Evolutionary conservation across 2,797 vertebrate species (phyloP).

Genomic region (Semaprochilodus insignis): DNA sequence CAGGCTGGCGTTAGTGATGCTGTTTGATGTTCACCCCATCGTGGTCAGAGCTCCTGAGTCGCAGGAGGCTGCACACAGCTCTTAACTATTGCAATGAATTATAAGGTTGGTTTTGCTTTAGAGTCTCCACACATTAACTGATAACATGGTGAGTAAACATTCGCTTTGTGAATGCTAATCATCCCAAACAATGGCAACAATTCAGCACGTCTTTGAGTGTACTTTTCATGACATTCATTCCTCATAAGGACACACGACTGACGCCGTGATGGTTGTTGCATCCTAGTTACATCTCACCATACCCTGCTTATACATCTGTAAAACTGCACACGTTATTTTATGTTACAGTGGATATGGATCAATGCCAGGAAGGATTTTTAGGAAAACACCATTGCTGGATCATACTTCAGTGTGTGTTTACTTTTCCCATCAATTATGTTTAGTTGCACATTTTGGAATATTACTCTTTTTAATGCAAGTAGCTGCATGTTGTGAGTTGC

Average conservation of each 20-base stretch:
- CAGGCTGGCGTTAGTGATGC: conserved; percentile 48
- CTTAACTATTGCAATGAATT: conserved; percentile 7
- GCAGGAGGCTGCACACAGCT: conserved; percentile 7
- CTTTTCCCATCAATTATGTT: background rate
- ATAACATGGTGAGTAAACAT: background rate
- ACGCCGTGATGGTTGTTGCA: background rate
- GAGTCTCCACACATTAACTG: conserved; percentile 4
- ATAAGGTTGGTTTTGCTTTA: conserved; percentile 24
- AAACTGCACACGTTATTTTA: background rate
- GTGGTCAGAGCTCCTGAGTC: conserved; percentile 36
- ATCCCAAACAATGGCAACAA: background rate
- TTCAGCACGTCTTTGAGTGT: background rate
- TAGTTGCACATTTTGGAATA: no score
- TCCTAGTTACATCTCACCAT: background rate
- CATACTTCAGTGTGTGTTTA: background rate
- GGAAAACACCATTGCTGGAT: background rate
- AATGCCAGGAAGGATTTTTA: background rate
- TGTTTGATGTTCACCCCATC: conserved; percentile 56
- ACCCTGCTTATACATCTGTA: background rate
- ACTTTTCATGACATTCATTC: conserved; percentile 24
- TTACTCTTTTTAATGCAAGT: no score
- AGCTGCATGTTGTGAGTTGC: no score
- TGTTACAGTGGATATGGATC: background rate
- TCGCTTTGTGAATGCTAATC: background rate
- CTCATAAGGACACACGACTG: background rate